These are phyloP conservation scores for Genyomyrus donnyi DNA, from an alignment of 2,113 vertebrate species.

Conservation along the genomic window DNA sequence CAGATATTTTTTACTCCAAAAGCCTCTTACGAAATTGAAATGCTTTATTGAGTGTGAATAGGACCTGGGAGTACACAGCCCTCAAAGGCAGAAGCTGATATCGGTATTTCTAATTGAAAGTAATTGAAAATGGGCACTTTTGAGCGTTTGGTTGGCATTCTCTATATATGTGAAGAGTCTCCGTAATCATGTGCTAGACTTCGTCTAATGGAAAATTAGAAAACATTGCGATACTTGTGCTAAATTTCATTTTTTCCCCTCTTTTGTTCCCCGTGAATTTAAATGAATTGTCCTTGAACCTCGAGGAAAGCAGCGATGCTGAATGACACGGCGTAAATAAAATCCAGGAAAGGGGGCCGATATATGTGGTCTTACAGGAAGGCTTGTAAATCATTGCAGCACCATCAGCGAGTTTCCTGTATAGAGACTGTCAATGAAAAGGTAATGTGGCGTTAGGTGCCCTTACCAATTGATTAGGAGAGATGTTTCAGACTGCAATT, in stretches of 20 bases:
- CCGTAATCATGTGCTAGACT: slow-evolving; percentile 21
- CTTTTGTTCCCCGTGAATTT: not conserved
- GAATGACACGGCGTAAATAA: slow-evolving; percentile 1
- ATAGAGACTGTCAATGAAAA: not conserved
- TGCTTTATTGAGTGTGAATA: slow-evolving; percentile 29
- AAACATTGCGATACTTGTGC: slow-evolving; percentile 21
- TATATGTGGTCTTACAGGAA: not conserved
- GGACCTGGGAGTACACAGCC: slow-evolving; percentile 31
- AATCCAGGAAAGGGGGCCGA: not conserved
- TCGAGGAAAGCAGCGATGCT: not conserved
- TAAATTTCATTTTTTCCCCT: slow-evolving; percentile 6
- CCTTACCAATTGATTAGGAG: not conserved
- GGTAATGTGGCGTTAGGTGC: not conserved
- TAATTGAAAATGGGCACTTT: slow-evolving; percentile 32
- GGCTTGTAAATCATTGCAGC: not conserved
- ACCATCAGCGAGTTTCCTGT: too few relatives aligned
- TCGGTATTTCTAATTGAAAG: slow-evolving; percentile 37
- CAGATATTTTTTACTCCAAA: slow-evolving; percentile 37
- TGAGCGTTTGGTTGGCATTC: slow-evolving; percentile 26
- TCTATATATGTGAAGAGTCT: slow-evolving; percentile 11
- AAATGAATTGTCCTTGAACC: slow-evolving; percentile 11
- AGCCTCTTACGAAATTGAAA: slow-evolving; percentile 39
- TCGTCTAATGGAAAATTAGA: slow-evolving; percentile 19
- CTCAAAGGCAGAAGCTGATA: slow-evolving; percentile 40
- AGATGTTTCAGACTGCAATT: not conserved